Evolutionary conservation across 1,140 invertebrate genomes (phyloP).

Genomic region (Listronotus oregonensis): DNA sequence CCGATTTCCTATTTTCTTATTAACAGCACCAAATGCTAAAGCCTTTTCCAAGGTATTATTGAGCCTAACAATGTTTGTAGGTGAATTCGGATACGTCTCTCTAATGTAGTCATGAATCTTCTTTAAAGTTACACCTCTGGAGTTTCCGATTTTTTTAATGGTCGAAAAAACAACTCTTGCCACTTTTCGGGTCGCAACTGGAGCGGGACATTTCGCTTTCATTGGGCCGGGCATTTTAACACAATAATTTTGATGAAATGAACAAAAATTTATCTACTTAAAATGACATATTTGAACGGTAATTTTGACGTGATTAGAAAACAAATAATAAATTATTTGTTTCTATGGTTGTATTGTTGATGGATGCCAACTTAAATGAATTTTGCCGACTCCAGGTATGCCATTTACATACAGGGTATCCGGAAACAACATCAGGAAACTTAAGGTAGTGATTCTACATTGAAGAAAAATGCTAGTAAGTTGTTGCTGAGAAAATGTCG

Average conservation of each 20-base stretch:
- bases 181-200: conserved; percentile 11
- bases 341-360: no score
- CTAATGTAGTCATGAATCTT: conserved; percentile 38
- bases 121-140: conserved; percentile 35
- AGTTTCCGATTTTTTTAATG: conserved; percentile 38
- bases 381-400: no score
- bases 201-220: conserved; percentile 1
- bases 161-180: conserved; percentile 35
- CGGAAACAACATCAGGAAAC: no score
- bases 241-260: conserved; percentile 30
- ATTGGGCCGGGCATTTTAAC: conserved; percentile 17
- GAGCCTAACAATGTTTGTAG: conserved; percentile 28
- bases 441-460: no score
- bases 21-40: conserved; percentile 37
- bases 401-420: no score
- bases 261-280: conserved; percentile 12
- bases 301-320: no score
- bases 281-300: no score
- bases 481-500: no score
- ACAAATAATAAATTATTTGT: no score
- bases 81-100: conserved; percentile 33
- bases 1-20: conserved; percentile 28
- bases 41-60: conserved; percentile 37
- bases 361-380: no score
- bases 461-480: no score